These are phyloP conservation scores for Pipra filicauda DNA, from an alignment of 2,113 vertebrate species.

Conservation along the genomic window DNA sequence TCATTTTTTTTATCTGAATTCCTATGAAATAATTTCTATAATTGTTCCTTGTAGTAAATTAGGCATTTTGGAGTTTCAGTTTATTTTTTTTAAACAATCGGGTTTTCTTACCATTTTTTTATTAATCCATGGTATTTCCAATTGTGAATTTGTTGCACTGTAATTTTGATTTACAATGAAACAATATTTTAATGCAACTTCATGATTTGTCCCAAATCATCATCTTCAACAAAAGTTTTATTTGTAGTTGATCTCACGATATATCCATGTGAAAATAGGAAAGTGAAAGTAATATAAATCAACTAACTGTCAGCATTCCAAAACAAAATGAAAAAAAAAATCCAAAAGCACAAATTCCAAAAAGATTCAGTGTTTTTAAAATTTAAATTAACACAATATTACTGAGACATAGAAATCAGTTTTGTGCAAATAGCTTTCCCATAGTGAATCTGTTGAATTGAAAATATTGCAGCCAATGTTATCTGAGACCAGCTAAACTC, in stretches of 20 bases:
- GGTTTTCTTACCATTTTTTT: not conserved
- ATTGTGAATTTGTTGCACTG: not conserved
- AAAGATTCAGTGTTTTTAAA: not conserved
- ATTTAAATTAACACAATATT: not conserved
- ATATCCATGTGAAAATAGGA: not conserved
- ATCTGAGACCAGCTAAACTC: not conserved
- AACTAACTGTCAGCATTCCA: not conserved
- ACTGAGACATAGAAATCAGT: not conserved
- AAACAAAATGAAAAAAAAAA: not conserved
- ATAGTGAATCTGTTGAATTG: not conserved
- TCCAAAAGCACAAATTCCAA: not conserved
- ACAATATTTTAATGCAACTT: not conserved
- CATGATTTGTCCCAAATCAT: not conserved
- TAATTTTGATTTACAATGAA: not conserved
- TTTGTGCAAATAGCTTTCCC: not conserved
- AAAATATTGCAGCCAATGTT: not conserved
- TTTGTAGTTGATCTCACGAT: not conserved
- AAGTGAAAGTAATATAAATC: not conserved
- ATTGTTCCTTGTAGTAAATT: not conserved
- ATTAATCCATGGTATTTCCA: not conserved
- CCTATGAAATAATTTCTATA: not conserved
- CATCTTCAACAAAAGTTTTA: not conserved
- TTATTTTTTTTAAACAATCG: not conserved
- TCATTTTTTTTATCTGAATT: not conserved
- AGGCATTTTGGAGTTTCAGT: not conserved